A percentile compares a stretch with the other conserved stretches of the same genome.
phyloP scores from a whole-genome alignment of 2,888 invertebrate genomes.

The Drosophila buzzatii region DNA sequence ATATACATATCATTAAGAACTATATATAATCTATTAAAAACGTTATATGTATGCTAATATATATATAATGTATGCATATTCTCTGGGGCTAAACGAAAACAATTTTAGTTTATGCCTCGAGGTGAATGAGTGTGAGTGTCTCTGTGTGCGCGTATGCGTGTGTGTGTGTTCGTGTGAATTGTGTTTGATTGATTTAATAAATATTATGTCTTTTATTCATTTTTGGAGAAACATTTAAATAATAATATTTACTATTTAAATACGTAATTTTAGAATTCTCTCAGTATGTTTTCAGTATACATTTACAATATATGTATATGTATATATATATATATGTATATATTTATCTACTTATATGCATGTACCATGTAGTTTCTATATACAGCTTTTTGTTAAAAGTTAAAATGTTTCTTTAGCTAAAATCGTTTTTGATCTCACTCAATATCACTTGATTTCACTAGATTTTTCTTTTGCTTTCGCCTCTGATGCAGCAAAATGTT shows the following conservation, averaged over 20 bases:
- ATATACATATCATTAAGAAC: constrained; percentile 12
- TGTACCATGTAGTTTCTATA: constrained; percentile 30
- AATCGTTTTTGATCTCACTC: constrained; percentile 85
- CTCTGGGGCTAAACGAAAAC: constrained; percentile 13
- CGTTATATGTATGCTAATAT: constrained; percentile 26
- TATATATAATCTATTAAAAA: constrained; percentile 45
- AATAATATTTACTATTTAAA: constrained; percentile 39
- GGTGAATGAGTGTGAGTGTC: not conserved
- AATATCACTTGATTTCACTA: constrained; percentile 84
- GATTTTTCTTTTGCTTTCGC: constrained; percentile 58
- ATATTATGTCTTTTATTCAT: constrained; percentile 70
- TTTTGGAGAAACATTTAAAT: constrained; percentile 65
- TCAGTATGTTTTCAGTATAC: not conserved
- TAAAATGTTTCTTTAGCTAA: constrained; percentile 76
- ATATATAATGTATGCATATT: not conserved
- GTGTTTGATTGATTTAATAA: constrained; percentile 47
- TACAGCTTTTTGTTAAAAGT: constrained; percentile 62
- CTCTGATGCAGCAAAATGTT: constrained; percentile 51
- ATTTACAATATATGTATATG: constrained; percentile 6
- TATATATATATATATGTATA: constrained; percentile 18
- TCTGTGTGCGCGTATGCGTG: constrained; percentile 13
- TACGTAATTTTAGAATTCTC: constrained; percentile 22
- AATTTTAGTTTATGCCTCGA: constrained; percentile 2
- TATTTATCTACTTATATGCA: constrained; percentile 33
- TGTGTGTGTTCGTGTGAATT: constrained; percentile 6